Evolutionary conservation across 1,140 invertebrate genomes (phyloP).

Genomic region (Agrypnia vestita): DNA sequence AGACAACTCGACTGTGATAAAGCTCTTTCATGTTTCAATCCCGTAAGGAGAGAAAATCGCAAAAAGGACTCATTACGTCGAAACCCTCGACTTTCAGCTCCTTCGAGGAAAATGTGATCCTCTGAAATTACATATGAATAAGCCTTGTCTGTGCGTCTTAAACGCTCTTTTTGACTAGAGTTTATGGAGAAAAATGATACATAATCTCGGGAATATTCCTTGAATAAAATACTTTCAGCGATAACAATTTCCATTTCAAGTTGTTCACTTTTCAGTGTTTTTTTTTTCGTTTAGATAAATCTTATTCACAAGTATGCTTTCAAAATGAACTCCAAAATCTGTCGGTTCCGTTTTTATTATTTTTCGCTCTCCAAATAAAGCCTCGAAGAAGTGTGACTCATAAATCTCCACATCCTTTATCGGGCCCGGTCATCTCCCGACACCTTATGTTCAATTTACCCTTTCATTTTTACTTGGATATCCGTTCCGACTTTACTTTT

Average conservation of each 20-base stretch:
- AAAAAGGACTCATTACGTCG: conserved; percentile 18
- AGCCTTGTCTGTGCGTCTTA: neutral
- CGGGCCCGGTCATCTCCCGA: neutral
- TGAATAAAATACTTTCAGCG: too few relatives aligned
- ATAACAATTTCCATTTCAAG: too few relatives aligned
- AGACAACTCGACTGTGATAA: neutral
- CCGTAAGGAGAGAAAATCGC: conserved; percentile 10
- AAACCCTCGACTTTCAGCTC: neutral
- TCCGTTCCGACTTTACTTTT: conserved; percentile 54
- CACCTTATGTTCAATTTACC: neutral
- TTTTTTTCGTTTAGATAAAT: too few relatives aligned
- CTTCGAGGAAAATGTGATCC: conserved; percentile 11
- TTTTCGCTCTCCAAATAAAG: too few relatives aligned
- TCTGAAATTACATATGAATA: conserved; percentile 29
- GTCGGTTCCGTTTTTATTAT: too few relatives aligned
- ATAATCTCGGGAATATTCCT: too few relatives aligned
- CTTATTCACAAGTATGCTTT: too few relatives aligned
- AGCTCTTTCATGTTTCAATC: conserved; percentile 34
- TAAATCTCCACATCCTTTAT: conserved; percentile 3
- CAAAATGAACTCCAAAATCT: too few relatives aligned
- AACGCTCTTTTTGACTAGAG: too few relatives aligned
- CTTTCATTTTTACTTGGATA: neutral
- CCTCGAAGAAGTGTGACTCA: conserved; percentile 3
- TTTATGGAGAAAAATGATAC: too few relatives aligned
- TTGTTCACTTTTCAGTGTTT: too few relatives aligned